Conservation (phyloP, 2,888 invertebrate species). For the Auanema sp. region DNA sequence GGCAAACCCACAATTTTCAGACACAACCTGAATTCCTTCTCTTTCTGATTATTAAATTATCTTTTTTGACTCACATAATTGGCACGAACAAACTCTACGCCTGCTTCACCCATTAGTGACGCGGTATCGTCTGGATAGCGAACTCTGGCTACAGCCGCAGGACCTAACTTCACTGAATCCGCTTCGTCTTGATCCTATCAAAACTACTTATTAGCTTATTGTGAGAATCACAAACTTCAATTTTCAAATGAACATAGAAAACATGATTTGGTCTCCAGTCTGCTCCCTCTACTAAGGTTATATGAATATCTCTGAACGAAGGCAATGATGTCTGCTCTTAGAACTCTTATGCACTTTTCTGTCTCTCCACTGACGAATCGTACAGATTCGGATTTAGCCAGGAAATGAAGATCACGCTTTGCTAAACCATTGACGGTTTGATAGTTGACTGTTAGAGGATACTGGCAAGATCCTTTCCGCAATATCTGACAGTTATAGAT, state of each 20-base stretch:
- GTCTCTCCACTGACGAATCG: slow-evolving; percentile 69
- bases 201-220: too few species aligned
- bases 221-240: slow-evolving; percentile 33
- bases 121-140: slow-evolving; percentile 27
- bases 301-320: slow-evolving; percentile 34
- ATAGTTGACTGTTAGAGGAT: slow-evolving; percentile 64
- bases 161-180: slow-evolving; percentile 65
- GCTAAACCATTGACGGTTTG: slow-evolving; percentile 72
- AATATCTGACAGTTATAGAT: slow-evolving; percentile 29
- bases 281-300: slow-evolving; percentile 70
- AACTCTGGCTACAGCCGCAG: slow-evolving; percentile 51
- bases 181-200: slow-evolving; percentile 27
- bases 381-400: slow-evolving; percentile 56
- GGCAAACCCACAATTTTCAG: slow-evolving; percentile 37
- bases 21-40: slow-evolving; percentile 32
- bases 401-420: slow-evolving; percentile 69
- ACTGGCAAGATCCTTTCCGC: slow-evolving; percentile 39
- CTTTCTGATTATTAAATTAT: background rate
- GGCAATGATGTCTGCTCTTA: background rate
- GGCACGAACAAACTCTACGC: slow-evolving; percentile 41
- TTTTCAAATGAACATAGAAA: slow-evolving; percentile 70
- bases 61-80: slow-evolving; percentile 38
- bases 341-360: background rate
- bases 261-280: slow-evolving; percentile 73
- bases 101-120: slow-evolving; percentile 15